Conservation (phyloP, 1,140 invertebrate species). For the Drosophila arizonae region DNA sequence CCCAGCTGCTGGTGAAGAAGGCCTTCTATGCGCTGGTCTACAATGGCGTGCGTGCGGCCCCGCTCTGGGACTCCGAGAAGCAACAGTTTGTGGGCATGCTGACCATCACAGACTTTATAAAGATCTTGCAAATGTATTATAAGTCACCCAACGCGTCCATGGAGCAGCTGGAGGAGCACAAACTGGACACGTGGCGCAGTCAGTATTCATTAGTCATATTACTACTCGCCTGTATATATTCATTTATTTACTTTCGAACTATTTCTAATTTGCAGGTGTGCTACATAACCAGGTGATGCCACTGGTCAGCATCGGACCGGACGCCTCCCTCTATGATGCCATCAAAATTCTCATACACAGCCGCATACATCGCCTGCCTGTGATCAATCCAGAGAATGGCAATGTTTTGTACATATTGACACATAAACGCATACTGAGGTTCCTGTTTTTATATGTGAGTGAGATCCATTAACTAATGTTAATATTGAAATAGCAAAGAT, state of each 20-base stretch:
- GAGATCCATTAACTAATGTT: conserved; percentile 66
- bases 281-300: conserved; percentile 91
- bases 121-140: conserved; percentile 99
- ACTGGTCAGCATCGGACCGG: conserved; percentile 93
- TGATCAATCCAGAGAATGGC: conserved; percentile 96
- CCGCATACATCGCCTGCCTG: conserved; percentile 98
- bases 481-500: too few species aligned
- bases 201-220: conserved; percentile 69
- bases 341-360: conserved; percentile 96
- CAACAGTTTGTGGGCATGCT: conserved; percentile 98
- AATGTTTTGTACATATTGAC: conserved; percentile 99
- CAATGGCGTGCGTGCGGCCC: conserved; percentile 98
- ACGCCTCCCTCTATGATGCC: conserved; percentile 95
- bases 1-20: conserved; percentile 99
- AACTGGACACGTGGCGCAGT: conserved; percentile 97
- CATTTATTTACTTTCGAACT: background rate
- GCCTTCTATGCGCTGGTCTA: conserved; percentile 99
- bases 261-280: conserved; percentile 85
- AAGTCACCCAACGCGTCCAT: conserved; percentile 95
- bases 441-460: conserved; percentile 99
- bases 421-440: conserved; percentile 98
- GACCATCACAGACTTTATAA: conserved; percentile 99
- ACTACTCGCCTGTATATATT: background rate
- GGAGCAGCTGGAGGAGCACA: conserved; percentile 98
- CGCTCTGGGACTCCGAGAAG: conserved; percentile 96